These are phyloP conservation scores for Cistogaster globosa DNA, from an alignment of 2,888 invertebrate genomes.

Conservation along the genomic window DNA sequence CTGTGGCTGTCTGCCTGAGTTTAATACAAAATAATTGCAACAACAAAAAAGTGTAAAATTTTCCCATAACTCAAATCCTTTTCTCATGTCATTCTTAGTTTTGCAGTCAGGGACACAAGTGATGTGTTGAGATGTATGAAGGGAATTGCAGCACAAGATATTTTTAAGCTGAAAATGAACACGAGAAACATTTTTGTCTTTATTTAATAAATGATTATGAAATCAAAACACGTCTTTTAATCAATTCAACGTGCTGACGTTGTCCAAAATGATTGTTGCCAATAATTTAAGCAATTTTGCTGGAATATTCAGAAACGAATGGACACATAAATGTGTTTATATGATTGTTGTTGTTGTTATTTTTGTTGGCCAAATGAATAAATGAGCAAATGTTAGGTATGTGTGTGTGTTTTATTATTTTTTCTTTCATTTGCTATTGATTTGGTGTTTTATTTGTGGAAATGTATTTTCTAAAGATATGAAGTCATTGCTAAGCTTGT, in stretches of 20 bases:
- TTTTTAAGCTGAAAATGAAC: constrained; percentile 7
- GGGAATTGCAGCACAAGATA: constrained; percentile 26
- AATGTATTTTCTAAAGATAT: constrained; percentile 28
- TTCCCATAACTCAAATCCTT: neutral
- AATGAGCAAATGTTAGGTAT: constrained; percentile 27
- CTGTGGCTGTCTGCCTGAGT: constrained; percentile 41
- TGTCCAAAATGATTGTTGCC: constrained; percentile 70
- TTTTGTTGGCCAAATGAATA: constrained; percentile 14
- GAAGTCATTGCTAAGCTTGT: constrained; percentile 48
- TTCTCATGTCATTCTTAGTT: too few species aligned
- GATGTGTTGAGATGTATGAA: constrained; percentile 26
- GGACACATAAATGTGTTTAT: neutral
- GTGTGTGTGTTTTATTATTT: constrained; percentile 25
- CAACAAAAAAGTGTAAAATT: constrained; percentile 27
- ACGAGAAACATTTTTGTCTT: constrained; percentile 43
- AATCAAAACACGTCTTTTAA: constrained; percentile 79
- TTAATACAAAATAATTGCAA: constrained; percentile 48
- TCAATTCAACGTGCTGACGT: constrained; percentile 78
- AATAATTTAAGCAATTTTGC: constrained; percentile 65
- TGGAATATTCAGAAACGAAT: constrained; percentile 31
- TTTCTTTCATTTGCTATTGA: constrained; percentile 48
- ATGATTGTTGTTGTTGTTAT: too few species aligned
- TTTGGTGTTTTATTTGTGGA: constrained; percentile 60
- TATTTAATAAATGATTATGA: constrained; percentile 74
- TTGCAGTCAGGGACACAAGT: neutral